A percentile compares a stretch with the other conserved stretches of the same genome.
Evolutionary conservation across 2,113 vertebrate species (phyloP).

Genomic region (Tonatia bakeri): DNA sequence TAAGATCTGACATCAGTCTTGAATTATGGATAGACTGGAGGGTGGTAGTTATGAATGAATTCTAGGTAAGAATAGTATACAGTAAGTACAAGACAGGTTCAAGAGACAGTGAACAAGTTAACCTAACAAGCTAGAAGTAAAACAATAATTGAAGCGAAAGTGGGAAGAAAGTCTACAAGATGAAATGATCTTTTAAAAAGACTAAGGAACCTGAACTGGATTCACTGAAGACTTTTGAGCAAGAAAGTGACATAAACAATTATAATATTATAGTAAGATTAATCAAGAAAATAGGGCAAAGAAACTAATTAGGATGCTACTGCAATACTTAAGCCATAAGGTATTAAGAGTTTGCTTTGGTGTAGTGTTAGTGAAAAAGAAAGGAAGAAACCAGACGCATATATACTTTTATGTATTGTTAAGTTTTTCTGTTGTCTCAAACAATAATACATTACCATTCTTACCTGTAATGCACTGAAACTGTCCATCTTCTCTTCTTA

Average conservation of each 20-base stretch:
- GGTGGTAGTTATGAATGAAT: not conserved
- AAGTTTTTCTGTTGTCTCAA: not conserved
- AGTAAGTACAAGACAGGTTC: not conserved
- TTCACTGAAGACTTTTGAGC: not conserved
- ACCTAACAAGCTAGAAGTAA: not conserved
- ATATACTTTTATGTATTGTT: not conserved
- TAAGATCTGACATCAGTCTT: constrained; percentile 2
- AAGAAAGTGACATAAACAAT: not conserved
- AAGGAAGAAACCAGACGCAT: not conserved
- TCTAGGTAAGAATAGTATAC: not conserved
- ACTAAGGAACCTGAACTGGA: not conserved
- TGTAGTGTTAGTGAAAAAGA: not conserved
- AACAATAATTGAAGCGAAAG: not conserved
- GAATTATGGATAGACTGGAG: not conserved
- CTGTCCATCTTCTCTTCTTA: constrained; percentile 99
- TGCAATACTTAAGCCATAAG: not conserved
- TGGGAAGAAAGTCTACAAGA: not conserved
- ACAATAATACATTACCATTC: constrained; percentile 63
- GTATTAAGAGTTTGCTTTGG: not conserved
- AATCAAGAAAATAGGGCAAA: constrained; percentile 22
- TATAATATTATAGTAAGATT: not conserved
- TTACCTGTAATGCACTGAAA: constrained; percentile 99
- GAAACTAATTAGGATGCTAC: not conserved
- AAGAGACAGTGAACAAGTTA: not conserved
- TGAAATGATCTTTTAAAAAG: constrained; percentile 10